phyloP scores from a whole-genome alignment of 2,113 vertebrate species.

The Corydoras maculifer region DNA sequence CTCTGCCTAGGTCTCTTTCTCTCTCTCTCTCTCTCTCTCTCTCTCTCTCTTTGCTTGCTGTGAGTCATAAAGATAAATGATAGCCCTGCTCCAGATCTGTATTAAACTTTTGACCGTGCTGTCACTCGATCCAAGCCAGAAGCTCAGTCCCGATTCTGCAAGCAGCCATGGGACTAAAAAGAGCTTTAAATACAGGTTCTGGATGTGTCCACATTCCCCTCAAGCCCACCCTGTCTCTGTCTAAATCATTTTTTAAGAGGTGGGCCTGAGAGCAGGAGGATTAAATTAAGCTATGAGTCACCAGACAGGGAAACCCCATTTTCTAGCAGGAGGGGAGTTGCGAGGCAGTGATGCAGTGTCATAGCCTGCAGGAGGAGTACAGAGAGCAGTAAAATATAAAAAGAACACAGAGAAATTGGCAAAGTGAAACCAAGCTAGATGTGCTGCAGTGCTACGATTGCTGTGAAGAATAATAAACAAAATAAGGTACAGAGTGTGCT shows the following conservation, averaged over 20 bases:
- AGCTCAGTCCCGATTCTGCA: conserved; percentile 15
- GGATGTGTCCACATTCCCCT: neutral
- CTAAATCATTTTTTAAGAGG: conserved; percentile 17
- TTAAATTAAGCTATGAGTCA: conserved; percentile 35
- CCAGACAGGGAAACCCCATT: conserved; percentile 31
- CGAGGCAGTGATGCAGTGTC: conserved; percentile 11
- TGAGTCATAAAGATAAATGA: conserved; percentile 50
- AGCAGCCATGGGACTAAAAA: neutral
- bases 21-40: conserved; percentile 6
- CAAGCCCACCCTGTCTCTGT: conserved; percentile 5
- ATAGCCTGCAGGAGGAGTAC: neutral
- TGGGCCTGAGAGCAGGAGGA: neutral
- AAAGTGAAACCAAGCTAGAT: neutral
- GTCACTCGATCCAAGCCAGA: conserved; percentile 34
- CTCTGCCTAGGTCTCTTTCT: conserved; percentile 2
- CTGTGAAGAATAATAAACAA: neutral
- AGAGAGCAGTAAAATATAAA: neutral
- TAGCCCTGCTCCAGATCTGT: conserved; percentile 21
- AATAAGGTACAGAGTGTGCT: too few relatives aligned
- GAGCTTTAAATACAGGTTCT: conserved; percentile 20
- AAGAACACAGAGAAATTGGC: too few relatives aligned
- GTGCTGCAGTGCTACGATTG: neutral
- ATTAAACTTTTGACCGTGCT: conserved; percentile 41
- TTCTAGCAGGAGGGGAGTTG: conserved; percentile 9
- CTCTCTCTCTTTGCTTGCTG: conserved; percentile 34